These are phyloP conservation scores for Maccullochella peelii DNA, from an alignment of 2,113 vertebrate genomes.

Conservation along the genomic window DNA sequence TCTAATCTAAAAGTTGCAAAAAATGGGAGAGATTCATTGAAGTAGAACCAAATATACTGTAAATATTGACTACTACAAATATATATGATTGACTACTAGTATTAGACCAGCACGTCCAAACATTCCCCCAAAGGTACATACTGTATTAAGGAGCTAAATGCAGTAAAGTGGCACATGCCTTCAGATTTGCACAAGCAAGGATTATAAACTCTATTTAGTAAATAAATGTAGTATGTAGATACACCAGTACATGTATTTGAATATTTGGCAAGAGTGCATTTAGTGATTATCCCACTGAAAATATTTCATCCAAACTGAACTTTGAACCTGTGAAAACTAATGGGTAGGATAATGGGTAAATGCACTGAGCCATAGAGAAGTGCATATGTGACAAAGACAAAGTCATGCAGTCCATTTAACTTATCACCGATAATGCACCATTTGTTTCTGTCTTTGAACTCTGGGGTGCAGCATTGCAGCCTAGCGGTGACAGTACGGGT, in stretches of 20 bases:
- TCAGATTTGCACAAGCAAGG: neutral
- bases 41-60: neutral
- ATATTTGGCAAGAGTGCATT: constrained; percentile 4
- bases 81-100: neutral
- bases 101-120: neutral
- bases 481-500: neutral
- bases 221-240: neutral
- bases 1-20: neutral
- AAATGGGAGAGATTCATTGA: neutral
- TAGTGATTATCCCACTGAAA: constrained; percentile 18
- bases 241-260: neutral
- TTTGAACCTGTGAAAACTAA: constrained; percentile 29
- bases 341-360: constrained; percentile 36
- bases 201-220: neutral
- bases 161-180: neutral
- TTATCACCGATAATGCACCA: constrained; percentile 29
- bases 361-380: neutral
- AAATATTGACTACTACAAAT: neutral
- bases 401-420: constrained; percentile 14
- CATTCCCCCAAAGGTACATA: neutral
- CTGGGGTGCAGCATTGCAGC: constrained; percentile 4
- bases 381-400: neutral
- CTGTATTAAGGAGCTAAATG: neutral
- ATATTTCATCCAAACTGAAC: constrained; percentile 34
- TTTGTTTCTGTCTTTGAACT: constrained; percentile 33